Evolutionary conservation across 2,113 vertebrate species (phyloP), one percentile per base, ranked within the genome.

Genomic region (Pseudopodoces humilis): DNA sequence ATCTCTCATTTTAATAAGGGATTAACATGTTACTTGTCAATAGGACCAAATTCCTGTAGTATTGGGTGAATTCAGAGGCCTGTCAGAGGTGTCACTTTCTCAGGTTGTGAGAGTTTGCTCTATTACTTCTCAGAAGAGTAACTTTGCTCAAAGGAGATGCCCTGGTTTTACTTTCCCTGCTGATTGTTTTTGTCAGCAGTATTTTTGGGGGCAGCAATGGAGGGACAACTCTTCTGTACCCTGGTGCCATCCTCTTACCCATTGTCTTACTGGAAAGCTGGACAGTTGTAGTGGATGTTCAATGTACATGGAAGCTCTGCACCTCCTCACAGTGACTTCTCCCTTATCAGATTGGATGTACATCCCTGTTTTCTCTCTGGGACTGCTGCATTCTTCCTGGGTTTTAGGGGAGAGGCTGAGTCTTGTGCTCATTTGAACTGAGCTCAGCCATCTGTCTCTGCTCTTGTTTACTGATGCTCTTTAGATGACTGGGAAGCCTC

Each of bases 381-480:
- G 43, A 37, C 70, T 82, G 37, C 88, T 93, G 68, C 79, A 39
- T 84, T 90, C 77, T 47, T 93, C 49, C 46, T 76, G 2, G 27
- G 13, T 78, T 91, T 62, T 75, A 83, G 80, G 31, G 88, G 75
- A 86, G 87, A 93, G 70, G 75, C 83, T 79, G 68, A 49, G 25
- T 88, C 72, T 62, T 93, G 56, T 72, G 92, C 64, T 75, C 89
- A 41, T 96, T 84, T 92, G 85, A 90, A 86, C 84, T 68, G 96
- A 89, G 84, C 82, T 91, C 86, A 94, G 77, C 96, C 95, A 95
- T 96, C 96, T 97, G 96, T 96, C 91, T 96, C 82, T 94, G 84
- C 75, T 94, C 94, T 70, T 96, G 96, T 96, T 97, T 97, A 91
- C 85, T 89, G 95, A 93, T 96, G 95, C 89, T 94, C 96, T 97